Conservation (phyloP, 2,888 invertebrate species). For the Amphipyra berbera region DNA sequence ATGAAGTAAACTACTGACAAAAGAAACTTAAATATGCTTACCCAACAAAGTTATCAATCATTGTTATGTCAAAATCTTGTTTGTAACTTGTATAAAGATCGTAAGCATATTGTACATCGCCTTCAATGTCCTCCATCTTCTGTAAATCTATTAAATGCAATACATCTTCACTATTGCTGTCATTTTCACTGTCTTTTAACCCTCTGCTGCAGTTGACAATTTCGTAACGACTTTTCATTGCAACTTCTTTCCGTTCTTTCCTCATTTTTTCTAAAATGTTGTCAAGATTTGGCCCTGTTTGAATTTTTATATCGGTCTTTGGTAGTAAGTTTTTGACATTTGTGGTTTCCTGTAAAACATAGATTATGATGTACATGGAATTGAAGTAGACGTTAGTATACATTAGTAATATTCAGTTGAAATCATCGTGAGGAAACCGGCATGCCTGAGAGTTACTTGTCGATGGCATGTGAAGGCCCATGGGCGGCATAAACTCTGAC, state of each 20-base stretch:
- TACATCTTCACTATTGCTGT: slow-evolving; percentile 56
- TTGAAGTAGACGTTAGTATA: no score
- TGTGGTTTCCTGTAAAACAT: slow-evolving; percentile 71
- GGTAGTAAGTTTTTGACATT: slow-evolving; percentile 76
- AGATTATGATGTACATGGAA: no score
- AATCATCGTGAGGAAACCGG: no score
- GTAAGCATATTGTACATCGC: slow-evolving; percentile 78
- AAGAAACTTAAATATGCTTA: slow-evolving; percentile 50
- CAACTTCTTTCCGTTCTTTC: slow-evolving; percentile 76
- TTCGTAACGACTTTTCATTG: slow-evolving; percentile 79
- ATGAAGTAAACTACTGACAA: no score
- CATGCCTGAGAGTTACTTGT: no score
- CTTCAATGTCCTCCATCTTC: slow-evolving; percentile 67
- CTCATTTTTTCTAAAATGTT: slow-evolving; percentile 82
- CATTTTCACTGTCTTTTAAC: slow-evolving; percentile 63
- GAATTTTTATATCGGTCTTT: slow-evolving; percentile 72
- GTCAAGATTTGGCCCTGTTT: slow-evolving; percentile 71
- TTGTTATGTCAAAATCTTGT: slow-evolving; percentile 80
- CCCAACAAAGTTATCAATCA: slow-evolving; percentile 84
- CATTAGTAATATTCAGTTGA: no score
- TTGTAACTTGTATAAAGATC: slow-evolving; percentile 82
- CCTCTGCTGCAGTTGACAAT: slow-evolving; percentile 83
- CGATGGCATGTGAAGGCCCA: no score
- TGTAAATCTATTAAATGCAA: slow-evolving; percentile 80
- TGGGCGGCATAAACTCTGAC: no score